Percentiles rank a stretch among this genome's conserved stretches.
Conservation (phyloP, 2,888 invertebrate species). For the Caenorhabditis macrosperma region DNA sequence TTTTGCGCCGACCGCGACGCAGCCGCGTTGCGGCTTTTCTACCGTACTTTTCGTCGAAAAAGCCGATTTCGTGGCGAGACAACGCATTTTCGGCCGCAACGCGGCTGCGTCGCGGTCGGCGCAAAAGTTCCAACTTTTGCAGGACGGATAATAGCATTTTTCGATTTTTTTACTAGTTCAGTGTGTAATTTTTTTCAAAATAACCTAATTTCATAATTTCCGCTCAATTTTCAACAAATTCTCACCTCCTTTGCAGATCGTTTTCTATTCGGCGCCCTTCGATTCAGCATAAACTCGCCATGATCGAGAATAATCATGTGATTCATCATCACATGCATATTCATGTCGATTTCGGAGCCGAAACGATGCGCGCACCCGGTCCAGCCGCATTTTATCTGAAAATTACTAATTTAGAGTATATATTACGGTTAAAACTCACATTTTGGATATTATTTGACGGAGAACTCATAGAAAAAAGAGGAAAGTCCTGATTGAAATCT, state of each 20-base stretch:
- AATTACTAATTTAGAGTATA: neutral
- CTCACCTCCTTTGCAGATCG: conserved; percentile 1
- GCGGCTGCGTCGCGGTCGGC: no score
- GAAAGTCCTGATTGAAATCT: neutral
- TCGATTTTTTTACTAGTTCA: no score
- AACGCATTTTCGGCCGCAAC: no score
- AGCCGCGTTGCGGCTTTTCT: no score
- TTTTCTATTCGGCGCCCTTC: neutral
- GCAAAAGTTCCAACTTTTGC: no score
- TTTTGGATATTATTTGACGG: neutral
- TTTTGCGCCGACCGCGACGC: no score
- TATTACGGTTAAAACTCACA: conserved; percentile 2
- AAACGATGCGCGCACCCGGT: conserved; percentile 5
- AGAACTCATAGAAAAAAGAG: neutral
- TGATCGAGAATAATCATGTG: conserved; percentile 25
- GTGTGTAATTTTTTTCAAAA: neutral
- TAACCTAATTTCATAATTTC: neutral
- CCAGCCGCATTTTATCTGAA: conserved; percentile 40
- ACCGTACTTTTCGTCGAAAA: no score
- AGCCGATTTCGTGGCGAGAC: no score
- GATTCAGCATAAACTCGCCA: conserved; percentile 14
- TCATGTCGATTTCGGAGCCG: conserved; percentile 43
- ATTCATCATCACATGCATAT: conserved; percentile 44
- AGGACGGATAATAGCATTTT: no score
- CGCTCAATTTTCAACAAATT: neutral